Percentiles rank a stretch among this genome's conserved stretches.
Evolutionary conservation across 2,113 vertebrate species (phyloP).

Genomic region (Syngnathus scovelli): DNA sequence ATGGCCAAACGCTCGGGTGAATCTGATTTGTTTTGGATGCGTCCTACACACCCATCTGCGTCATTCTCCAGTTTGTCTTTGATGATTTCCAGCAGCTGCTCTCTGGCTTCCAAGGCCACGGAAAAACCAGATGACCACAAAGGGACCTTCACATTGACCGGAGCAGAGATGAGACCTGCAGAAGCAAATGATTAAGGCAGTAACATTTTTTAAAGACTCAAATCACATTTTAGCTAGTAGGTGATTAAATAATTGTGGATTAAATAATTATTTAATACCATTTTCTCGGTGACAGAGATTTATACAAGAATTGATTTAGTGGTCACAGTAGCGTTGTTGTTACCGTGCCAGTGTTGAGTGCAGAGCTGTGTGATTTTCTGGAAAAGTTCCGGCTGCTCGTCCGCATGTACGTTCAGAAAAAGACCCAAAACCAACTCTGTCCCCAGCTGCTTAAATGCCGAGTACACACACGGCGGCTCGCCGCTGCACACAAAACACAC

Average conservation of each 20-base stretch:
- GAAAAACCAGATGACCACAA: conserved; percentile 65
- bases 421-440: conserved; percentile 63
- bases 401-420: conserved; percentile 57
- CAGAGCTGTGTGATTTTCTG: conserved; percentile 59
- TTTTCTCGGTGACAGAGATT: not conserved
- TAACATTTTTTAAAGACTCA: not conserved
- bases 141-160: conserved; percentile 60
- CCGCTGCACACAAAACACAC: conserved; percentile 34
- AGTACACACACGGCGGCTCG: conserved; percentile 49
- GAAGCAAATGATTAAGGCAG: not conserved
- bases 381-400: conserved; percentile 56
- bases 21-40: not conserved
- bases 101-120: conserved; percentile 56
- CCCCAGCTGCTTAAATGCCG: conserved; percentile 55
- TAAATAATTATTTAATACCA: no score
- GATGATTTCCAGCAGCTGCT: conserved; percentile 62
- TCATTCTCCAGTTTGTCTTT: conserved; percentile 62
- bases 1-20: not conserved
- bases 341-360: conserved; percentile 67
- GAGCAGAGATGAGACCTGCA: conserved; percentile 65
- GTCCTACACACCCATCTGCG: conserved; percentile 40
- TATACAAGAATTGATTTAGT: no score
- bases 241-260: no score
- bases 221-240: not conserved
- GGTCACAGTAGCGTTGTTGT: not conserved